Evolutionary conservation across 2,113 vertebrate species (phyloP).

Genomic region (Eolophus roseicapilla): DNA sequence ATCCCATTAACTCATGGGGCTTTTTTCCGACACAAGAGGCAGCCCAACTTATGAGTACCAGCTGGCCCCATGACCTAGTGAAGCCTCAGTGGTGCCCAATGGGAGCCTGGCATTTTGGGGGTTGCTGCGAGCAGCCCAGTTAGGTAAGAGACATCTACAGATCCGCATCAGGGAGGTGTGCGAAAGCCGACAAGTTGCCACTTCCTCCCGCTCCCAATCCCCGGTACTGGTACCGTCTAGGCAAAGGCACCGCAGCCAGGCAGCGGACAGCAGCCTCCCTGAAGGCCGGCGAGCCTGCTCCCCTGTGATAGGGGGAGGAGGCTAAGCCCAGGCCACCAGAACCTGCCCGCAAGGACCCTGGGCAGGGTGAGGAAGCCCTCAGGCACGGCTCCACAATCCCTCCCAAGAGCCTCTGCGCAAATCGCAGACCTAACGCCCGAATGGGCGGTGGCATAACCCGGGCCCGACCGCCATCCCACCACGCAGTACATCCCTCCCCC

Average conservation of each 20-base stretch:
- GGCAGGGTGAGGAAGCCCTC: rapidly evolving
- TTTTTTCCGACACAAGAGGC: no score
- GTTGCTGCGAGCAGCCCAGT: rapidly evolving
- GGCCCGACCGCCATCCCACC: rapidly evolving
- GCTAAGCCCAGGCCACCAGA: no score
- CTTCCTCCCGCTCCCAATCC: rapidly evolving
- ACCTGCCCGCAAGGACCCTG: rapidly evolving
- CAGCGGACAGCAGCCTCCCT: background rate
- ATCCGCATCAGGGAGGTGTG: rapidly evolving
- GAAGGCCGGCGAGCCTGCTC: no score
- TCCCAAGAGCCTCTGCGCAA: rapidly evolving
- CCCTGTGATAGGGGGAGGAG: no score
- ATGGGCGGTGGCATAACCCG: rapidly evolving
- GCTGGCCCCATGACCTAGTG: background rate
- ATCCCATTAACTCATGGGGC: rapidly evolving
- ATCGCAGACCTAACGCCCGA: rapidly evolving
- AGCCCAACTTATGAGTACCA: rapidly evolving
- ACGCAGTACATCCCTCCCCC: rapidly evolving
- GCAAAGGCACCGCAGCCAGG: rapidly evolving
- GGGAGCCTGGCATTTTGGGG: rapidly evolving
- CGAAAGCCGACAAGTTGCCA: rapidly evolving
- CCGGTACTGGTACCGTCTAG: rapidly evolving
- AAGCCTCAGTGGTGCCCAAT: rapidly evolving
- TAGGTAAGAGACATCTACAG: rapidly evolving
- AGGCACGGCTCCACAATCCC: rapidly evolving